Conservation (phyloP, 2,888 invertebrate genomes). For the Cylloceria caligata region DNA sequence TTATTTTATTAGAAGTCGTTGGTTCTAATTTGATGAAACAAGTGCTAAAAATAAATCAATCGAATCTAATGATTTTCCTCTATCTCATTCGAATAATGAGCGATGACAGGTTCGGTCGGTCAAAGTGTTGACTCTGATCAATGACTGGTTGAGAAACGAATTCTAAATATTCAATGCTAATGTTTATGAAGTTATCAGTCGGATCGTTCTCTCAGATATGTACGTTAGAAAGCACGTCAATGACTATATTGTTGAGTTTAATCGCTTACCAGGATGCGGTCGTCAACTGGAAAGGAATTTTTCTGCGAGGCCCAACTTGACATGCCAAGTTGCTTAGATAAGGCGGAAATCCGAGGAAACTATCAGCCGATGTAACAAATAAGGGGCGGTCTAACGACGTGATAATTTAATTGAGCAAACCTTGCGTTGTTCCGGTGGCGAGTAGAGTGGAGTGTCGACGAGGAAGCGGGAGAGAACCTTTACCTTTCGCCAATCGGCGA, state of each 20-base stretch:
- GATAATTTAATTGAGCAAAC: constrained; percentile 61
- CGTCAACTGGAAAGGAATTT: no score
- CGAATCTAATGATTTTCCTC: neutral
- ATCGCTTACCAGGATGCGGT: no score
- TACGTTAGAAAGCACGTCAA: neutral
- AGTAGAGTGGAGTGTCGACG: constrained; percentile 37
- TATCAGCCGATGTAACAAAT: constrained; percentile 47
- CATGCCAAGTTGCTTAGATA: neutral
- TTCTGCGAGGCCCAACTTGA: neutral
- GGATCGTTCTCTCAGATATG: neutral
- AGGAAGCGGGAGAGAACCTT: constrained; percentile 33
- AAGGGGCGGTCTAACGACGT: constrained; percentile 58
- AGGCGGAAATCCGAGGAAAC: neutral
- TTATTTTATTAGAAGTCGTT: neutral
- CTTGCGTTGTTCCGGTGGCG: constrained; percentile 10
- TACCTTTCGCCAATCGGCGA: constrained; percentile 64
- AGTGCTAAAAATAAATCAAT: neutral
- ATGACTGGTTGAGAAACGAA: neutral
- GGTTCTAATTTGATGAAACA: no score
- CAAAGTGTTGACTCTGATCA: neutral
- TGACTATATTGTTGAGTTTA: no score
- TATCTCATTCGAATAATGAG: neutral
- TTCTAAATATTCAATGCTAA: neutral
- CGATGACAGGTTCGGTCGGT: neutral
- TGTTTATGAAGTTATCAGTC: neutral